phyloP scores from a whole-genome alignment of 92 coral and sea anemone genomes.

The Diadumene lineata region DNA sequence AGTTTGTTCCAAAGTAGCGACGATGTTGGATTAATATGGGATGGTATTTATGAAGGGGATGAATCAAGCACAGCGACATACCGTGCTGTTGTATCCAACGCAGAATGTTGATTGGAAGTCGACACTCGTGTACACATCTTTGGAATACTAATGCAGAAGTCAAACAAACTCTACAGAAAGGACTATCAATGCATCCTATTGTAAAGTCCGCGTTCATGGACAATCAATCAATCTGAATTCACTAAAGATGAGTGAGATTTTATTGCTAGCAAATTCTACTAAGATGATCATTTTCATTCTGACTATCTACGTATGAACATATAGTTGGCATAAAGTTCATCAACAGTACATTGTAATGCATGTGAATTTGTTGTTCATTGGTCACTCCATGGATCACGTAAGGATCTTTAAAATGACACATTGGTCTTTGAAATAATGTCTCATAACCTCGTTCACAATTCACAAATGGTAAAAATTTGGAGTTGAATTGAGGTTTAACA shows the following conservation, averaged over 20 bases:
- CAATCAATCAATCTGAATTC: neutral
- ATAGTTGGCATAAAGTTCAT: conserved; percentile 79
- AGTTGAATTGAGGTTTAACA: conserved; percentile 43
- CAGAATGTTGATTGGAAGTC: conserved; percentile 13
- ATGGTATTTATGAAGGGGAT: conserved; percentile 25
- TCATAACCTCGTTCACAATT: conserved; percentile 53
- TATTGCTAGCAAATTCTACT: conserved; percentile 12
- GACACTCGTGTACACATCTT: neutral
- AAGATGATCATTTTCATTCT: conserved; percentile 24
- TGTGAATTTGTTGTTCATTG: conserved; percentile 65
- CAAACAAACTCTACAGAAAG: no score
- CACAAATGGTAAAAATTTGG: conserved; percentile 64
- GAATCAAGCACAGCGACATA: conserved; percentile 6
- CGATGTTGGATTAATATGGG: conserved; percentile 30
- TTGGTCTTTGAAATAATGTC: conserved; percentile 64
- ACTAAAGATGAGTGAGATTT: neutral
- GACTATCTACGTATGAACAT: conserved; percentile 69
- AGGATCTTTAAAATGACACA: conserved; percentile 74
- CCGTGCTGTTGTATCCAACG: conserved; percentile 11
- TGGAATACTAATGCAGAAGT: no score
- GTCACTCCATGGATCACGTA: conserved; percentile 69
- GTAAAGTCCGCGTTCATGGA: no score
- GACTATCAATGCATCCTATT: no score
- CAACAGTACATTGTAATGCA: conserved; percentile 73
- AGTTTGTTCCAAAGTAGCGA: conserved; percentile 33